Conservation (phyloP, 2,113 vertebrate species). For the Bubo scandiacus region DNA sequence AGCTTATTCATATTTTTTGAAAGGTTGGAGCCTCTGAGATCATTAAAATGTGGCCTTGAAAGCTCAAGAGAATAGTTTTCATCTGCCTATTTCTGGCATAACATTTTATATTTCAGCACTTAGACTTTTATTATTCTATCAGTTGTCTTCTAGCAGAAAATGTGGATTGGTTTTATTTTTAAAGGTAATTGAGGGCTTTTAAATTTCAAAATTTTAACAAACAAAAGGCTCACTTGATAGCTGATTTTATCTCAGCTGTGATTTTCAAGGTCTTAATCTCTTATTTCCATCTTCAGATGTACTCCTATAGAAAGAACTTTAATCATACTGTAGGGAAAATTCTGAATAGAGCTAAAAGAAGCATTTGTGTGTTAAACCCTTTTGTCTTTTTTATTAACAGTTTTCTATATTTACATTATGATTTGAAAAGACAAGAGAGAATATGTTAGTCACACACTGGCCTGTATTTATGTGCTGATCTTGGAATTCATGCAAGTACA, state of each 20-base stretch:
- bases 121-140: neutral
- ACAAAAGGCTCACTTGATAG: neutral
- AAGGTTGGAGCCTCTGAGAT: neutral
- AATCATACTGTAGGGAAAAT: neutral
- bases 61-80: neutral
- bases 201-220: neutral
- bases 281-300: neutral
- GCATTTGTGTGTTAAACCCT: neutral
- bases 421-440: neutral
- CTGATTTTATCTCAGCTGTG: neutral
- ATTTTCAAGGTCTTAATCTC: neutral
- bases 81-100: neutral
- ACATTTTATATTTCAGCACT: neutral
- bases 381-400: neutral
- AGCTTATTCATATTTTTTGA: neutral
- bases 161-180: neutral
- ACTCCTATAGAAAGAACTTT: neutral
- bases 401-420: neutral
- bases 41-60: neutral
- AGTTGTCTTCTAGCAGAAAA: neutral
- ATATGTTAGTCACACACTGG: neutral
- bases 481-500: neutral
- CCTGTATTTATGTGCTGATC: neutral
- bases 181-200: neutral
- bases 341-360: neutral